Evolutionary conservation across 2,797 vertebrate species (phyloP), one percentile per base, ranked within the genome.

Genomic region (Poeciliopsis turneri): DNA sequence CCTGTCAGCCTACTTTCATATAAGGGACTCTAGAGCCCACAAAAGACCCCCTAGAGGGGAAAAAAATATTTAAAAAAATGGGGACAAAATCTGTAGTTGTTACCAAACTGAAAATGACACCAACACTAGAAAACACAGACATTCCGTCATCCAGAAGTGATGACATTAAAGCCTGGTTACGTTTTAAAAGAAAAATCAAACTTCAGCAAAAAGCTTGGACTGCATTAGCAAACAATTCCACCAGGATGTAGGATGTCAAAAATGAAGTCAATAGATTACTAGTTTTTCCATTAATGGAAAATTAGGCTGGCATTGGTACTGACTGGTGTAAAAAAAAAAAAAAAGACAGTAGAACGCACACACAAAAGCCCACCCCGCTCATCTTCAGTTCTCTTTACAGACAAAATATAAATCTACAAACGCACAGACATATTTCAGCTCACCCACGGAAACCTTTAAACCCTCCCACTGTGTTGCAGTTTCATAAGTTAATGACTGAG

Each of bases 391-490:
- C 39, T 79, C n/a, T 89, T 92, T 41, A 51, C 1, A 47, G 59
- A 84, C 9, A 66, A 66, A 66, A 66, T 36, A 18, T 86, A 72
- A 79, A 78, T 92, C 78, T 88, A 84, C 78, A 84, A 82, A 87
- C 86, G 64, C 88, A 61, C 88, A 61, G 84, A 91, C 81, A 90
- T 78, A 61, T 85, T 59, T 89, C 73, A 79, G 69, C 33, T 69
- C 41, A 43, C 20, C 41, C n/a, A 69, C 20, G n/a, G 5, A 69
- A 69, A 69, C 25, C 10, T n/a, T 69, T 13, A 43, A 45, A 53
- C 10, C 6, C 41, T 43, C 41, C 23, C 25, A 8, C 41, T 7
- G 5, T 64, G 30, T 20, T 36, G 15, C 33, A 36, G 33, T 3
- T 36, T 20, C 20, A 64, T 33, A 36, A 36, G 18, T 36, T 8